phyloP scores from a whole-genome alignment of 2,113 vertebrate species.

The Martes martes region DNA sequence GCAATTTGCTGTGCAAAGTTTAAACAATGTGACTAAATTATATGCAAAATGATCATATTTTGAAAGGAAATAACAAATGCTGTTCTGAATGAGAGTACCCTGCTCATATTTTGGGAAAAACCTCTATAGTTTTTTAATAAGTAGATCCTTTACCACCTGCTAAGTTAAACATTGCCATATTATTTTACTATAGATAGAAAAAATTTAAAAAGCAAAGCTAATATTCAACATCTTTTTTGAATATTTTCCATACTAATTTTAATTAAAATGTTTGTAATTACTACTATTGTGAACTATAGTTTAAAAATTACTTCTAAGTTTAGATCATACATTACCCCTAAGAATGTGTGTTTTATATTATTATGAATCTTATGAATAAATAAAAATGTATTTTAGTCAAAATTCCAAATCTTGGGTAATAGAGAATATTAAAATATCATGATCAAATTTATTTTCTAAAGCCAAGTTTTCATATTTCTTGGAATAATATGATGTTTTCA shows the following conservation, averaged over 20 bases:
- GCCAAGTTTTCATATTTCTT: neutral
- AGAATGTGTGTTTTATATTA: neutral
- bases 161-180: neutral
- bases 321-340: neutral
- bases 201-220: neutral
- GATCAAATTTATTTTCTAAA: neutral
- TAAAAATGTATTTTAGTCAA: neutral
- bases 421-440: neutral
- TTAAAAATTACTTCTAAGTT: neutral
- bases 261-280: neutral
- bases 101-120: neutral
- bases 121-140: neutral
- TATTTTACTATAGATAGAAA: neutral
- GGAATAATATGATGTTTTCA: neutral
- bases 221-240: neutral
- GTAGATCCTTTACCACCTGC: neutral
- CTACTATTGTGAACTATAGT: neutral
- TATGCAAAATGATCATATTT: neutral
- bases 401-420: neutral
- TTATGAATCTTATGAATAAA: neutral
- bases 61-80: constrained; percentile 6
- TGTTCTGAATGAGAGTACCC: neutral
- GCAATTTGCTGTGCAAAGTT: neutral
- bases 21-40: neutral
- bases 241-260: neutral